Evolutionary conservation across 2,797 vertebrate genomes (phyloP).

Genomic region (Knipowitschia caucasica): DNA sequence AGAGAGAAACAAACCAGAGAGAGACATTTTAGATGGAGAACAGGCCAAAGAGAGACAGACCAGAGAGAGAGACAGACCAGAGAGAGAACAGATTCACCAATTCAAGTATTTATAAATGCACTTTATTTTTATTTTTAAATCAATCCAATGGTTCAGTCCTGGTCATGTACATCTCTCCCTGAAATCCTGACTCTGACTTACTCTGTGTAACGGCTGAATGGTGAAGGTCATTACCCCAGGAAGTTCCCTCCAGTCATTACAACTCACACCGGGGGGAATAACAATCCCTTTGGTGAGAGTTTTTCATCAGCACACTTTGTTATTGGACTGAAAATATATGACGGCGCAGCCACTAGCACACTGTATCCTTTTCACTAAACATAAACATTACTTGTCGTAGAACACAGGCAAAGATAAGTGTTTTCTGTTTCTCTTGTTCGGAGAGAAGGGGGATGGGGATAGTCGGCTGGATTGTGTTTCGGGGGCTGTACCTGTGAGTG

Average conservation of each 20-base stretch:
- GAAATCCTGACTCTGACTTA: conserved; percentile 12
- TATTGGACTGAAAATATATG: conserved; percentile 35
- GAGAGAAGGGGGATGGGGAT: conserved; percentile 48
- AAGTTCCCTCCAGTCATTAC: conserved; percentile 45
- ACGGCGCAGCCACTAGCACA: conserved; percentile 28
- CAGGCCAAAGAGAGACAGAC: too few relatives aligned
- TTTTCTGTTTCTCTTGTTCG: conserved; percentile 33
- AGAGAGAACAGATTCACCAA: too few relatives aligned
- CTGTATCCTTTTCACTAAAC: conserved; percentile 28
- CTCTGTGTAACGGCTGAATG: conserved; percentile 22
- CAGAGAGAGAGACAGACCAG: too few relatives aligned
- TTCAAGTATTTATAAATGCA: too few relatives aligned
- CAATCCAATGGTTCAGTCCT: not conserved
- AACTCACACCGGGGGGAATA: conserved; percentile 55
- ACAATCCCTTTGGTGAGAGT: conserved; percentile 44
- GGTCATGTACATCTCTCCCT: not conserved
- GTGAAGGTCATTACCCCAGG: conserved; percentile 41
- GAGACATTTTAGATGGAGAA: too few relatives aligned
- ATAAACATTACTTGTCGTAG: conserved; percentile 27
- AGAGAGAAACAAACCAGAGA: too few relatives aligned
- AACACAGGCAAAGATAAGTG: conserved; percentile 32
- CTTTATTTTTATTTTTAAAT: not conserved
- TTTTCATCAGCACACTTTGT: conserved; percentile 46
- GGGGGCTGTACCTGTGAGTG: conserved; percentile 64
- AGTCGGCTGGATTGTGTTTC: conserved; percentile 62